Percentiles rank a stretch among this genome's conserved stretches.
Evolutionary conservation across 2,797 vertebrate genomes (phyloP).

Genomic region (Sciaenops ocellatus): DNA sequence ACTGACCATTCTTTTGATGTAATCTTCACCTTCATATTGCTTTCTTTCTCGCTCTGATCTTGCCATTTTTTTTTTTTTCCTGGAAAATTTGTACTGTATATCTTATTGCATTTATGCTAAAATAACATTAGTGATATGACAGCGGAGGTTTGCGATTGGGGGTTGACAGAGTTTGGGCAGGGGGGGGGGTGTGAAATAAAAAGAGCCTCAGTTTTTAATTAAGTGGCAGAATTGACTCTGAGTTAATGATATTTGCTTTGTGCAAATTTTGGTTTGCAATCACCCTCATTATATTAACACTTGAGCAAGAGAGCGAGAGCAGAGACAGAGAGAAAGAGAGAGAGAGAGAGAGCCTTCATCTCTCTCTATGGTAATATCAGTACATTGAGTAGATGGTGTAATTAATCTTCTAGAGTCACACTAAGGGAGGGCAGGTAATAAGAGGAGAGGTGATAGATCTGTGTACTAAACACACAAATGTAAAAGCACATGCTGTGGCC

Average conservation of each 20-base stretch:
- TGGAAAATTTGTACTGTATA: neutral
- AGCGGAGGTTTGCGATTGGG: neutral
- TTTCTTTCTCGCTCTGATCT: neutral
- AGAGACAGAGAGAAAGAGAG: neutral
- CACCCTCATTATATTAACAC: conserved; percentile 59
- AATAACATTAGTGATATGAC: neutral
- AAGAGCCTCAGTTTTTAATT: conserved; percentile 54
- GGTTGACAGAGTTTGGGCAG: no score
- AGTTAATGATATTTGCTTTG: conserved; percentile 69
- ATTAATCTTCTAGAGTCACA: conserved; percentile 54
- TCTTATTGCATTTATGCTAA: neutral
- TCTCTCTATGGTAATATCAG: conserved; percentile 38
- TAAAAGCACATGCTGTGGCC: no score
- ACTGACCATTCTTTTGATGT: neutral
- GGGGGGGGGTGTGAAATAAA: neutral
- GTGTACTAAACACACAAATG: neutral
- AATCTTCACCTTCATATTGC: neutral
- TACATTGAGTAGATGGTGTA: conserved; percentile 52
- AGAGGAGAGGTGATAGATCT: conserved; percentile 29
- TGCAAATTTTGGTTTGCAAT: conserved; percentile 60
- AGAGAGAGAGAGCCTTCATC: conserved; percentile 29
- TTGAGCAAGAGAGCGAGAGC: conserved; percentile 21
- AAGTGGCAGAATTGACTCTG: conserved; percentile 52
- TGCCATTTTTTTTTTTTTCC: neutral
- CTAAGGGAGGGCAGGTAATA: conserved; percentile 28